Percentiles rank a stretch among this genome's conserved stretches.
Conservation (phyloP, 2,797 vertebrate species). For the Acanthopagrus latus region DNA sequence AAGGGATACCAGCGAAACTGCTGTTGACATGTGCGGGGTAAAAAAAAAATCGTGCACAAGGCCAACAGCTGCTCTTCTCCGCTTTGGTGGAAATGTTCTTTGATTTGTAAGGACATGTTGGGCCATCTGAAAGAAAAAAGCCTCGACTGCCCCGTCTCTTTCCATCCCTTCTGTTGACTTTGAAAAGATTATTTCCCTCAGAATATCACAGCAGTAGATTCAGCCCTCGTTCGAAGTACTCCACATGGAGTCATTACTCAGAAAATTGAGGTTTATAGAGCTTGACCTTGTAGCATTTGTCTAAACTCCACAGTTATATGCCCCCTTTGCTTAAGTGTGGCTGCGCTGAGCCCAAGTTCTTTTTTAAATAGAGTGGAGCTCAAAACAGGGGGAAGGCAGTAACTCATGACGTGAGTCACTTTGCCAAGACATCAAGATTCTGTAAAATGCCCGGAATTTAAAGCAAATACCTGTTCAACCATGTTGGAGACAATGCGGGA, state of each 20-base stretch:
- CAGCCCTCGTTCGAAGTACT: background rate
- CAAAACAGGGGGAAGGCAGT: conserved; percentile 38
- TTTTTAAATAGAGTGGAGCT: conserved; percentile 47
- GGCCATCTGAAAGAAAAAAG: conserved; percentile 23
- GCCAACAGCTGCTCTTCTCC: background rate
- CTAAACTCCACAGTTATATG: conserved; percentile 36
- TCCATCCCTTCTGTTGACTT: conserved; percentile 6
- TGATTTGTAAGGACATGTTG: conserved; percentile 26
- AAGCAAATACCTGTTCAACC: too few species aligned
- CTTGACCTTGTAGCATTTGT: conserved; percentile 48
- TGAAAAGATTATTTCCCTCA: conserved; percentile 5
- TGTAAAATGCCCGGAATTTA: background rate
- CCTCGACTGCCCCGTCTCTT: conserved; percentile 21
- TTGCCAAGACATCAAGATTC: conserved; percentile 4
- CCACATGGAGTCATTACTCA: conserved; percentile 40
- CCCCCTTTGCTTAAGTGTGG: conserved; percentile 33
- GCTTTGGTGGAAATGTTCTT: conserved; percentile 14
- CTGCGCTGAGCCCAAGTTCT: conserved; percentile 7
- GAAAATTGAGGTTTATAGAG: conserved; percentile 55
- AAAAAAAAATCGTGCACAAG: background rate
- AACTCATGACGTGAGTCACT: conserved; percentile 15
- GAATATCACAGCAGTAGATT: background rate
- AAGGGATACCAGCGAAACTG: background rate
- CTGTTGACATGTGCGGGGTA: background rate
- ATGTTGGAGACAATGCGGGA: too few species aligned